Evolutionary conservation across 2,113 vertebrate species (phyloP).

Genomic region (Opisthocomus hoazin): DNA sequence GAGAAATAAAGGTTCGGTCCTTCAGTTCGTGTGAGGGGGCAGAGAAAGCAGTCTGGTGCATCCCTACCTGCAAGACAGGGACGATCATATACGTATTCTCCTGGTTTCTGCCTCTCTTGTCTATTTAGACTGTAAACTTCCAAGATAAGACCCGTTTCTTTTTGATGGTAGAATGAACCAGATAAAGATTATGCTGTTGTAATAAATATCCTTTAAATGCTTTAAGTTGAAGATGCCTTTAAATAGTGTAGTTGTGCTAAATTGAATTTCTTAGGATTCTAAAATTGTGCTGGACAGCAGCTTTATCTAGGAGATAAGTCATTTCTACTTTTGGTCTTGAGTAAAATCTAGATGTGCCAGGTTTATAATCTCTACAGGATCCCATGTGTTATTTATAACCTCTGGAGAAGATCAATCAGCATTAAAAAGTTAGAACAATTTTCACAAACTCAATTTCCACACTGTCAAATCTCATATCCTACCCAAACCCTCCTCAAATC

Average conservation of each 20-base stretch:
- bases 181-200: background rate
- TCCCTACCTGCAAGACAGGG: background rate
- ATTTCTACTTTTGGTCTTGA: background rate
- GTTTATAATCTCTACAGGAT: background rate
- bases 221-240: background rate
- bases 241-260: background rate
- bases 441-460: background rate
- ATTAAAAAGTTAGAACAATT: background rate
- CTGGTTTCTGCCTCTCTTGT: background rate
- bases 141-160: background rate
- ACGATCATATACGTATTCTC: background rate
- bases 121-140: background rate
- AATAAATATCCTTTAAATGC: background rate
- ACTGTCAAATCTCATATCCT: background rate
- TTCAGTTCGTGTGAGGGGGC: background rate
- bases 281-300: background rate
- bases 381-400: background rate
- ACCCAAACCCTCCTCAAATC: background rate
- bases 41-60: background rate
- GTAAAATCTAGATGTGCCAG: background rate
- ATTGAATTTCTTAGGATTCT: background rate
- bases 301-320: background rate
- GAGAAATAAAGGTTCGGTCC: background rate
- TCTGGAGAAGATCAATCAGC: background rate
- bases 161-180: background rate